Evolutionary conservation across 1,140 invertebrate genomes (phyloP).

Genomic region (Myzus persicae): DNA sequence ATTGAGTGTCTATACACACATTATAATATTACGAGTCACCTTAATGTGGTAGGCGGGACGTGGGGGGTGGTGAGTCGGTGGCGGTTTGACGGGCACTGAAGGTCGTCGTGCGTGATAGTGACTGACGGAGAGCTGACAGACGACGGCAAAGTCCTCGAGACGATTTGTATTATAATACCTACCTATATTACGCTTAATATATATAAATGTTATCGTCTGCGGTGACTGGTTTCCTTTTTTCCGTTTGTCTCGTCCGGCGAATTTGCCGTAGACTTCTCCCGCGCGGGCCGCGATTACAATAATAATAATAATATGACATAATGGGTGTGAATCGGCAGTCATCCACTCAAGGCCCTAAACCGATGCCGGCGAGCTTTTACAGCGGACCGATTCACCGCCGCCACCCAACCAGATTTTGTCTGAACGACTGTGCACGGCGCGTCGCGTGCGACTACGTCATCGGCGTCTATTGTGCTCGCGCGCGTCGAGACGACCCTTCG

Average conservation of each 20-base stretch:
- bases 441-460: slow-evolving; percentile 4
- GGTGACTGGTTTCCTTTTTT: neutral
- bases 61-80: neutral
- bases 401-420: neutral
- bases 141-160: slow-evolving; percentile 30
- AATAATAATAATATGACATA: neutral
- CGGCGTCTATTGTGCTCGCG: neutral
- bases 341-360: neutral
- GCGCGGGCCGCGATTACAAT: neutral
- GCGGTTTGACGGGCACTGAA: neutral
- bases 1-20: neutral
- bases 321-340: neutral
- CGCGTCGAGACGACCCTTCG: neutral
- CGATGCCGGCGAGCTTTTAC: neutral
- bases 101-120: neutral
- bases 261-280: neutral
- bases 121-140: neutral
- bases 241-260: neutral
- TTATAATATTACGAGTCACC: neutral
- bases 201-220: neutral
- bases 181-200: too few species aligned
- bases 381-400: neutral
- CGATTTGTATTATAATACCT: neutral
- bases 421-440: neutral
- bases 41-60: neutral